These are phyloP conservation scores for Percopsis omiscomaycus DNA, from an alignment of 2,797 vertebrate genomes.

Conservation along the genomic window DNA sequence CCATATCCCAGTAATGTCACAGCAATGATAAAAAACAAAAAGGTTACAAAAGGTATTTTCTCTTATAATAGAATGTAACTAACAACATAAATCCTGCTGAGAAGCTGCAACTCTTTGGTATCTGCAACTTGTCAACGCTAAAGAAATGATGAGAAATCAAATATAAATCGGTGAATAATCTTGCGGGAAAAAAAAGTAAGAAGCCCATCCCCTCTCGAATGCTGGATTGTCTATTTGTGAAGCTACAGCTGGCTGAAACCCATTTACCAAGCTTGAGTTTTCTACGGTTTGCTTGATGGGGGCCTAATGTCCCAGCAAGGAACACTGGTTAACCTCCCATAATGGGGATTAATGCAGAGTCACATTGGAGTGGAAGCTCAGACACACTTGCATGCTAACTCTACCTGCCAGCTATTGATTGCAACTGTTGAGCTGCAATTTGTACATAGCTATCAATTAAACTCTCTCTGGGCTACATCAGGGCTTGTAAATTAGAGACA, in stretches of 20 bases:
- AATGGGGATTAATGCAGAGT: slow-evolving; percentile 72
- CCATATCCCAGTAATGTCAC: slow-evolving; percentile 57
- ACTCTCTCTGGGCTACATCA: slow-evolving; percentile 30
- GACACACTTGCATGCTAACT: slow-evolving; percentile 33
- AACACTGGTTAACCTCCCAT: slow-evolving; percentile 45
- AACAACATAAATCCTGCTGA: slow-evolving; percentile 7
- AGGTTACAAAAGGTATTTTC: slow-evolving; percentile 29
- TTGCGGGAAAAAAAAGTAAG: slow-evolving; percentile 6
- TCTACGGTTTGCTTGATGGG: slow-evolving; percentile 29
- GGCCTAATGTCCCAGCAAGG: slow-evolving; percentile 53
- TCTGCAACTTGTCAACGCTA: slow-evolving; percentile 27
- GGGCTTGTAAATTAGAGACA: slow-evolving; percentile 37
- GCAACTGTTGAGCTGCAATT: slow-evolving; percentile 44
- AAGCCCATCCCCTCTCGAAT: slow-evolving; percentile 29
- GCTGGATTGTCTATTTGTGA: slow-evolving; percentile 50
- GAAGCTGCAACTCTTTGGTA: slow-evolving; percentile 47
- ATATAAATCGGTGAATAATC: slow-evolving; percentile 42
- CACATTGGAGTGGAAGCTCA: slow-evolving; percentile 48
- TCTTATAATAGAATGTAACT: slow-evolving; percentile 12
- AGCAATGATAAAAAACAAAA: slow-evolving; percentile 39
- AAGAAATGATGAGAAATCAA: slow-evolving; percentile 29
- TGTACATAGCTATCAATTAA: slow-evolving; percentile 14
- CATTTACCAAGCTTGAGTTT: slow-evolving; percentile 39
- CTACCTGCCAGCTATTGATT: slow-evolving; percentile 58
- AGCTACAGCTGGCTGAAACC: slow-evolving; percentile 29